Evolutionary conservation across 2,113 vertebrate genomes (phyloP).

Genomic region (Ciconia boyciana): DNA sequence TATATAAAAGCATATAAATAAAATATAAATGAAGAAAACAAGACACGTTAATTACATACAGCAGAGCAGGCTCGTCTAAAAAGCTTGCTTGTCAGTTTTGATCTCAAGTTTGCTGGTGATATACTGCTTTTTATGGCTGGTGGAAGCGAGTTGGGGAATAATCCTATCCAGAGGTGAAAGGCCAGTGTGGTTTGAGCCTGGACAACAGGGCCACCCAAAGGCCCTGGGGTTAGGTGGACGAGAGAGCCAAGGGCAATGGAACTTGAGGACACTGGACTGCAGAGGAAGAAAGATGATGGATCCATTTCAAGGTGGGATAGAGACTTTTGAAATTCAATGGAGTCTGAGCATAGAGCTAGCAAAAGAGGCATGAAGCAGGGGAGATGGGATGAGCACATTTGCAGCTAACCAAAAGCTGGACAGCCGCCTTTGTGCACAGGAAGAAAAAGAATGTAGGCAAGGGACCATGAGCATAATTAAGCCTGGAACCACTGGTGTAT

Average conservation of each 20-base stretch:
- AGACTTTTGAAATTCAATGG: background rate
- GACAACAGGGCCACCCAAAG: background rate
- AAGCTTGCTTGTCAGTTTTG: slow-evolving; percentile 62
- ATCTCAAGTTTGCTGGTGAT: slow-evolving; percentile 57
- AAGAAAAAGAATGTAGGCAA: background rate
- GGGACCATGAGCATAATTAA: background rate
- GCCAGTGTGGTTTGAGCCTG: background rate
- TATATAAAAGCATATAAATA: slow-evolving; percentile 70
- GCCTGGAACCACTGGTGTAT: background rate
- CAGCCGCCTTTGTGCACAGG: background rate
- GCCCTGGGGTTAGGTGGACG: background rate
- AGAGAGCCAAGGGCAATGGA: background rate
- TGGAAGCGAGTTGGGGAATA: slow-evolving; percentile 14
- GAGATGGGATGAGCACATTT: background rate
- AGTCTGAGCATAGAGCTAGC: background rate
- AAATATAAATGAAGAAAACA: slow-evolving; percentile 75
- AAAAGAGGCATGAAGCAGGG: background rate
- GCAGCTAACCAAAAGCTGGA: background rate
- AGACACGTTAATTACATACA: slow-evolving; percentile 70
- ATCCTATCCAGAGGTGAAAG: background rate
- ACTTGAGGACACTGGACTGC: background rate
- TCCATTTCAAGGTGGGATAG: background rate
- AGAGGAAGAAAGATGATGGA: background rate
- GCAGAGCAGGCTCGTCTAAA: slow-evolving; percentile 59
- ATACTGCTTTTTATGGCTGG: background rate